A percentile compares a stretch with the other conserved stretches of the same genome.
These are phyloP conservation scores for Prosapia bicincta DNA, from an alignment of 2,888 invertebrate genomes.

Conservation along the genomic window DNA sequence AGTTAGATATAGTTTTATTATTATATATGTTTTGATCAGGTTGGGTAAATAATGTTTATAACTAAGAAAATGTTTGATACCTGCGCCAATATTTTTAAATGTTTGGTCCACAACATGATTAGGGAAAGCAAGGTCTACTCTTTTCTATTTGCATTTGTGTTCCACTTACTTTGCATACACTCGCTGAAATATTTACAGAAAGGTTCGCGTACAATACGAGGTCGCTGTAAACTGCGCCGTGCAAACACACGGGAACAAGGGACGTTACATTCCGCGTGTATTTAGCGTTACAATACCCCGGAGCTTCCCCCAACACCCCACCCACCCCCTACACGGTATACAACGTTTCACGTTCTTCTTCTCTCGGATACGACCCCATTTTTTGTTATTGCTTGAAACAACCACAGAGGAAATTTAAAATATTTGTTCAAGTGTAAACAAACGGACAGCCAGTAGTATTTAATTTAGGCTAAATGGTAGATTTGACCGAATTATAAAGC, in stretches of 20 bases:
- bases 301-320: neutral
- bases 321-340: neutral
- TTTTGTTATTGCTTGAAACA: neutral
- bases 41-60: too few relatives aligned
- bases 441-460: too few relatives aligned
- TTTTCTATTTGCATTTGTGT: too few relatives aligned
- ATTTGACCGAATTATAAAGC: too few relatives aligned
- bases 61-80: too few relatives aligned
- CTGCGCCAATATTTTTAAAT: too few relatives aligned
- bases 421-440: neutral
- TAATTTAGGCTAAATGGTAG: too few relatives aligned
- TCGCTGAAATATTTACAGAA: neutral
- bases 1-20: too few relatives aligned
- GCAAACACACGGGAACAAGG: neutral
- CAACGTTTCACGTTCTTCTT: neutral
- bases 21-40: too few relatives aligned
- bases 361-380: neutral
- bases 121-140: too few relatives aligned
- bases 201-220: neutral
- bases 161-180: neutral
- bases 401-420: neutral
- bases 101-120: too few relatives aligned
- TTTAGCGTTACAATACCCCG: neutral
- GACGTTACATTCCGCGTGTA: neutral
- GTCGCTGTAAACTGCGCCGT: neutral